Evolutionary conservation across 2,797 vertebrate genomes (phyloP), one percentile per base, ranked within the genome.

Genomic region (Chrosomus eos): DNA sequence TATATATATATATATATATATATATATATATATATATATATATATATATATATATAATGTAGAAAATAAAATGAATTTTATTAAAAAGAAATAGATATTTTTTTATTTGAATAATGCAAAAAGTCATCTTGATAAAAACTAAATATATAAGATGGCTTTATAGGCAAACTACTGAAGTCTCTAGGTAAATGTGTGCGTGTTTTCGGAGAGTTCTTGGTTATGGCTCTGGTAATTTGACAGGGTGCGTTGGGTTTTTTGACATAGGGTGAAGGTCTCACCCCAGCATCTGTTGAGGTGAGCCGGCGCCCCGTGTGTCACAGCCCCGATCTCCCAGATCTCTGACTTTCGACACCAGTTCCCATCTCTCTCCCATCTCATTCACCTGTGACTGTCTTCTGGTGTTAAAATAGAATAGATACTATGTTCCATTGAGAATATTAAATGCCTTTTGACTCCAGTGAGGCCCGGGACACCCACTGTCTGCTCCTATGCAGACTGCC

Each of bases 321-420:
- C 64, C 64, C 83, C 43, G 28, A 16, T 80, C 64, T 85, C 51
- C 68, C 76, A 66, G 79, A 19, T 77, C 77, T 80, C 40, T 82
- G 68, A n/a, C 40, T 40, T 55, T 91, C 89, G 90, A 88, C 73
- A 82, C 81, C 88, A 90, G 76, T 86, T 90, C 78, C 88, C 88
- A 88, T 89, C 89, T 91, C 90, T 89, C 86, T 93, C 55, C 31
- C 10, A 1, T 55, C 60, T 85, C 9, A 1, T 45, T 78, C 68
- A 85, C 67, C 55, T 73, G 64, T 78, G 36, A 48, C 55, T 66
- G 60, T 77, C 48, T 43, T 31, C 38, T 58, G 51, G 38, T 33
- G 19, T 71, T 79, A 9, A 62, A 33, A 78, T 5, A 48, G 51
- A 78, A 60, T 48, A 78, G 36, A n/a, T 33, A 78, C 26, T 58